Base-by-base conservation (phyloP, 1,140 invertebrate species). In the Metaphire vulgaris region DNA sequence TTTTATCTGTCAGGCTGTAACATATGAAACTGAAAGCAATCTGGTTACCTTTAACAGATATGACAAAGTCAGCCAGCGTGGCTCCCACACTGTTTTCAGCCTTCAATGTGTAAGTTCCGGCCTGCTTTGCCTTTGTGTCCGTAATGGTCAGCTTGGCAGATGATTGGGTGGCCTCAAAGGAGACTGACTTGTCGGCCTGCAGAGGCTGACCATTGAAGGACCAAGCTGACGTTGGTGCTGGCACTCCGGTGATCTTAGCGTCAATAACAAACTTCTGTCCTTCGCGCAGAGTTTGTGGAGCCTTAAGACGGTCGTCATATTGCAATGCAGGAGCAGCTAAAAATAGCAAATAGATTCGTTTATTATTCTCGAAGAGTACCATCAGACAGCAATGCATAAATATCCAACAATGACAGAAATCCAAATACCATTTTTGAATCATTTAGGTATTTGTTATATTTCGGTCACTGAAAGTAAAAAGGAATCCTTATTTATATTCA, bases 71-170 rank as follows among this genome's bases (percentile, higher is more conserved):
- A 0, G 75, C 78, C 6, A 21, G 26, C 2, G 71, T 72, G 2
- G 30, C 56, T 30, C 75, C 78, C 21, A 69, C 78, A 1, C 74
- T 76, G 64, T 79, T 79, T n/a, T 33, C 67, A 33, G 78, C 78
- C 1, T 30, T 74, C 16, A 77, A 56, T 56, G 6, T 56, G 41
- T 56, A 56, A 21, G 41, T 12, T 12, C 41, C 41, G 21, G 41
- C 41, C 6, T 56, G 6, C 6, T 21, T 56, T 56, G 41, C 21
- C 41, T 56, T 21, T 6, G 21, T 56, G 41, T 21, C 41, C 21
- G 2, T 56, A 21, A 56, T 56, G 2, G 41, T 56, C 41, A 56
- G 41, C 41, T 2, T 56, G 41, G 71, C 71, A 31, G 30, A 33
- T 1, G 69, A 66, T 29, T 65, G 34, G 26, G 31, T 69, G 64